phyloP scores from a whole-genome alignment of 2,797 vertebrate species.

The Hoplostethus atlanticus region DNA sequence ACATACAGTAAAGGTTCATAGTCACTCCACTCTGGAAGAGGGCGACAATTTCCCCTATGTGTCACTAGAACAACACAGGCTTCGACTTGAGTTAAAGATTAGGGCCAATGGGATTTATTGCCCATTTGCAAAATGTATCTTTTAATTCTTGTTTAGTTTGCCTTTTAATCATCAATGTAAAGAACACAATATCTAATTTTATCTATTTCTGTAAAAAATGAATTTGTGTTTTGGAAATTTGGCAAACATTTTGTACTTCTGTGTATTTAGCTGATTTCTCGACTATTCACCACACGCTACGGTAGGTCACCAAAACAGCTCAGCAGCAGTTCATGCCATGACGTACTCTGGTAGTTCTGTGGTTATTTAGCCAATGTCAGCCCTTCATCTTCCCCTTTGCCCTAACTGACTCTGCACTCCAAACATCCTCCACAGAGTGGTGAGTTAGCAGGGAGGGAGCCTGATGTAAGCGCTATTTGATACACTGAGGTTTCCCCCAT shows the following conservation, averaged over 20 bases:
- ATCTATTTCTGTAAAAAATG: too few relatives aligned
- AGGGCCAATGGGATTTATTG: slow-evolving; percentile 50
- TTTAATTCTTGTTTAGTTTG: slow-evolving; percentile 23
- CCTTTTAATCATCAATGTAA: slow-evolving; percentile 57
- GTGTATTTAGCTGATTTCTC: slow-evolving; percentile 58
- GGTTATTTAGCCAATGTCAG: slow-evolving; percentile 66
- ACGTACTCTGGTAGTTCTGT: slow-evolving; percentile 57
- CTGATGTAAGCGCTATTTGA: slow-evolving; percentile 83
- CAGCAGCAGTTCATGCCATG: slow-evolving; percentile 47
- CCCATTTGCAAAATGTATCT: slow-evolving; percentile 29
- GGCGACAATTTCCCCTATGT: slow-evolving; percentile 66
- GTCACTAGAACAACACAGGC: slow-evolving; percentile 72
- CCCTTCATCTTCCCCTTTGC: slow-evolving; percentile 68
- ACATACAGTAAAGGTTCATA: slow-evolving; percentile 62
- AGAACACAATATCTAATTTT: slow-evolving; percentile 31
- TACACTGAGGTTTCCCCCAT: slow-evolving; percentile 76
- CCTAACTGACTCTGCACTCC: slow-evolving; percentile 72
- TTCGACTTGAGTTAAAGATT: slow-evolving; percentile 56
- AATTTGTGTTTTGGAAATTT: too few relatives aligned
- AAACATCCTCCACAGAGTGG: slow-evolving; percentile 73
- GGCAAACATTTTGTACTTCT: slow-evolving; percentile 24
- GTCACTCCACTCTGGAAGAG: slow-evolving; percentile 32
- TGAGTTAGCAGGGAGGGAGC: slow-evolving; percentile 74
- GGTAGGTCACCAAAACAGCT: slow-evolving; percentile 63
- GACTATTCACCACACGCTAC: slow-evolving; percentile 60